Conservation (phyloP, 2,113 vertebrate genomes). For the Damaliscus lunatus region DNA sequence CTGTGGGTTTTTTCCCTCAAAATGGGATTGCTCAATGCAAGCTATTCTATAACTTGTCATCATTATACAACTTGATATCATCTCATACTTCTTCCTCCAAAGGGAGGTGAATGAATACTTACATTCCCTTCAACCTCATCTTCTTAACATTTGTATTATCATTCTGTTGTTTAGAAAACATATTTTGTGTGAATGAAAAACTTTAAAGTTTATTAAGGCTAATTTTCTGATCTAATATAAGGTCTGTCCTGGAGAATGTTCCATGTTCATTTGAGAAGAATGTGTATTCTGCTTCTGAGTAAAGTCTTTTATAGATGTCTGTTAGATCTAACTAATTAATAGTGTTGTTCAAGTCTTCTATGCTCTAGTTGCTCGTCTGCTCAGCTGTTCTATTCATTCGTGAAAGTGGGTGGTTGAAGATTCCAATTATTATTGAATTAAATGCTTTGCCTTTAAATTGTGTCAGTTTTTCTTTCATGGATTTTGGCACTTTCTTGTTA, state of each 20-base stretch:
- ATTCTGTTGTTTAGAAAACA: background rate
- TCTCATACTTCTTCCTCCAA: background rate
- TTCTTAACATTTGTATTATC: background rate
- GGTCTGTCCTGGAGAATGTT: background rate
- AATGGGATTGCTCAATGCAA: background rate
- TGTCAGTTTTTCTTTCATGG: background rate
- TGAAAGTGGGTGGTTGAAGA: background rate
- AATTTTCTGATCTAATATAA: background rate
- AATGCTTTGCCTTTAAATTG: background rate
- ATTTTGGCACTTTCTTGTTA: background rate
- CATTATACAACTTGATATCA: background rate
- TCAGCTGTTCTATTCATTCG: background rate
- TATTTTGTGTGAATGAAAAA: background rate
- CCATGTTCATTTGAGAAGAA: background rate
- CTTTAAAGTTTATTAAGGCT: background rate
- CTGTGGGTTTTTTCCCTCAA: background rate
- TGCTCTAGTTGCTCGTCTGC: background rate
- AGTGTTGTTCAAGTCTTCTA: background rate
- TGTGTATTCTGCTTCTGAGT: background rate
- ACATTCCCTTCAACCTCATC: background rate
- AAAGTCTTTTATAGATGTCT: background rate
- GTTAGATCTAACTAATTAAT: background rate
- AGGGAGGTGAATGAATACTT: background rate
- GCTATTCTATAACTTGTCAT: background rate
- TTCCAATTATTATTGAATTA: background rate